Conservation (phyloP, 2,888 invertebrate genomes). For the Diploptera punctata region DNA sequence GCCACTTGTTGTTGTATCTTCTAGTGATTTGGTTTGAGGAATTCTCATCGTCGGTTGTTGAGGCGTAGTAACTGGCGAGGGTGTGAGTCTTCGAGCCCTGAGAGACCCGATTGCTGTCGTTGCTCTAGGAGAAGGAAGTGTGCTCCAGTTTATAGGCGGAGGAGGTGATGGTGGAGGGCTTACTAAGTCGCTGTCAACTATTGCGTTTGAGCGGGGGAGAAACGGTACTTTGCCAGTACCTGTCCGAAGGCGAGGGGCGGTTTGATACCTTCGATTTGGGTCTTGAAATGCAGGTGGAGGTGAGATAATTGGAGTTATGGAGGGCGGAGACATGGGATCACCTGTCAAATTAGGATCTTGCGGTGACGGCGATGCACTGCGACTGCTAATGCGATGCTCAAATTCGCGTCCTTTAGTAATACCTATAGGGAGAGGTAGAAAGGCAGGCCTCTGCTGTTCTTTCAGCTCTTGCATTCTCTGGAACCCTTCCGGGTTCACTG, state of each 20-base stretch:
- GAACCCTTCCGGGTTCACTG: conserved; percentile 44
- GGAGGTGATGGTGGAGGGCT: conserved; percentile 60
- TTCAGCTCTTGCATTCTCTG: conserved; percentile 39
- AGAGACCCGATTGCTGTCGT: conserved; percentile 18
- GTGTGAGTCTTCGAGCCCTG: conserved; percentile 47
- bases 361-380: conserved; percentile 37
- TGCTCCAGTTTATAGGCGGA: conserved; percentile 53
- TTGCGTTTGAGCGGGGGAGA: conserved; percentile 61
- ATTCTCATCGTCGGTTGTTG: conserved; percentile 50
- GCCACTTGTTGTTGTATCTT: conserved; percentile 58
- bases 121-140: conserved; percentile 50
- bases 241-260: conserved; percentile 48
- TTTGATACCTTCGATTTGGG: conserved; percentile 41
- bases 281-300: conserved; percentile 72
- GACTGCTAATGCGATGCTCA: conserved; percentile 33
- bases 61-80: conserved; percentile 46
- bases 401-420: conserved; percentile 35
- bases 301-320: conserved; percentile 72
- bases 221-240: conserved; percentile 59
- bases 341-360: conserved; percentile 37
- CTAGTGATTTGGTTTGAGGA: conserved; percentile 62
- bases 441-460: conserved; percentile 40
- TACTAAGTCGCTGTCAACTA: conserved; percentile 61
- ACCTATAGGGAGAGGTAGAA: conserved; percentile 37
- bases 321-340: conserved; percentile 64